These are phyloP conservation scores for Physella acuta DNA, from an alignment of 1,140 invertebrate species.

Conservation along the genomic window DNA sequence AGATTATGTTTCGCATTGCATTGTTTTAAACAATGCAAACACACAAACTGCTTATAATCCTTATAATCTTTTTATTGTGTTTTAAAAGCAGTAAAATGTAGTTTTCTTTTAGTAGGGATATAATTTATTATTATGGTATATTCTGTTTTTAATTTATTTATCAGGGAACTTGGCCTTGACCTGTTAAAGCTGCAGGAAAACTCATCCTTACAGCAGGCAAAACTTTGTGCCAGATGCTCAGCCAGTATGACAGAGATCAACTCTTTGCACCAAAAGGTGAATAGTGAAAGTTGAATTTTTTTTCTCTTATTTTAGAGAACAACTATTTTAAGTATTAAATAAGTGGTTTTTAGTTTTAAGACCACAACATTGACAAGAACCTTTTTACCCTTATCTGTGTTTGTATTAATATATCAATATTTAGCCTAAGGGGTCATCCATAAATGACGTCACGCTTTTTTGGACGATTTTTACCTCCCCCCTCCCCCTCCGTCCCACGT, in stretches of 20 bases:
- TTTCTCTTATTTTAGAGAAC: neutral
- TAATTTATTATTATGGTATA: too few relatives aligned
- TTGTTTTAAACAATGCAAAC: too few relatives aligned
- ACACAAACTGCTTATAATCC: too few relatives aligned
- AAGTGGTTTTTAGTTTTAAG: neutral
- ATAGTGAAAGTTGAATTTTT: neutral
- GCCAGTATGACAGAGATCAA: constrained; percentile 52
- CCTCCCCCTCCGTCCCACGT: too few relatives aligned
- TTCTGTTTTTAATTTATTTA: too few relatives aligned
- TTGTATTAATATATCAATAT: constrained; percentile 2
- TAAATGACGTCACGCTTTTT: too few relatives aligned
- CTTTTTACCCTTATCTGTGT: neutral
- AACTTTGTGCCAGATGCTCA: constrained; percentile 52
- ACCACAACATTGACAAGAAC: neutral
- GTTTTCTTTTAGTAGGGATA: too few relatives aligned
- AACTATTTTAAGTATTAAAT: neutral
- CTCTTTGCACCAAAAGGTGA: constrained; percentile 47
- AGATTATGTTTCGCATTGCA: neutral
- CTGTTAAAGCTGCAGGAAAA: constrained; percentile 47
- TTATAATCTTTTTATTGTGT: too few relatives aligned
- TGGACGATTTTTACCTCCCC: neutral
- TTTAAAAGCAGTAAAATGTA: too few relatives aligned
- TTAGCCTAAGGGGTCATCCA: too few relatives aligned
- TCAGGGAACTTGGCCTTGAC: constrained; percentile 57
- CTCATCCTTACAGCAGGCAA: constrained; percentile 38